Percentiles rank a stretch among this genome's conserved stretches.
Evolutionary conservation across 2,888 invertebrate species (phyloP).

Genomic region (Strigamia crassipes): DNA sequence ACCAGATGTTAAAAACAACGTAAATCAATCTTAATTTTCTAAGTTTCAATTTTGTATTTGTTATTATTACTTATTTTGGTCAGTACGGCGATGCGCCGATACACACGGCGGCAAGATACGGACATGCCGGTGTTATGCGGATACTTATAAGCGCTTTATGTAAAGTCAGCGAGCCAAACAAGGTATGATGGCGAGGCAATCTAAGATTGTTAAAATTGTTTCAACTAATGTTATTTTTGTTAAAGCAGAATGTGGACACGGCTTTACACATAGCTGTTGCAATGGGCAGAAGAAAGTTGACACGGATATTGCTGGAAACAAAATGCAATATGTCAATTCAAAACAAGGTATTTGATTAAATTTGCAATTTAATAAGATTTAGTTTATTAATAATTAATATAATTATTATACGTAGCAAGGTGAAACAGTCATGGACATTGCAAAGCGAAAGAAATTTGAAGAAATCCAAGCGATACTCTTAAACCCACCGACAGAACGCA

Average conservation of each 20-base stretch:
- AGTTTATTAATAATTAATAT: no score
- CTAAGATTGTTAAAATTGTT: background rate
- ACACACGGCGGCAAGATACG: conserved; percentile 93
- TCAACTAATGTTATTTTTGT: background rate
- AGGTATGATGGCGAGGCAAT: conserved; percentile 61
- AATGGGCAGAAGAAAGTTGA: conserved; percentile 88
- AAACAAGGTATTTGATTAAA: conserved; percentile 72
- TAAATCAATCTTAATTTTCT: conserved; percentile 59
- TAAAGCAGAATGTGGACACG: conserved; percentile 81
- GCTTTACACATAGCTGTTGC: conserved; percentile 92
- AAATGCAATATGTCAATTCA: conserved; percentile 72
- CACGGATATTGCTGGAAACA: conserved; percentile 85
- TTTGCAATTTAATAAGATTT: background rate
- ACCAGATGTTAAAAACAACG: conserved; percentile 88
- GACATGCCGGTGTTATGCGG: conserved; percentile 92
- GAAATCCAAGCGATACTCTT: conserved; percentile 82
- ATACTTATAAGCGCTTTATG: conserved; percentile 90
- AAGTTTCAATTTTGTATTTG: background rate
- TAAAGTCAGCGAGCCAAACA: conserved; percentile 84
- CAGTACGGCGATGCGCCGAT: conserved; percentile 94
- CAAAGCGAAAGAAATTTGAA: conserved; percentile 78
- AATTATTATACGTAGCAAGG: no score
- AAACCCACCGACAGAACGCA: conserved; percentile 58
- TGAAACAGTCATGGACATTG: conserved; percentile 88
- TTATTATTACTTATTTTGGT: conserved; percentile 52